phyloP scores from a whole-genome alignment of 2,888 invertebrate genomes.

The Dryocosmus kuriphilus region DNA sequence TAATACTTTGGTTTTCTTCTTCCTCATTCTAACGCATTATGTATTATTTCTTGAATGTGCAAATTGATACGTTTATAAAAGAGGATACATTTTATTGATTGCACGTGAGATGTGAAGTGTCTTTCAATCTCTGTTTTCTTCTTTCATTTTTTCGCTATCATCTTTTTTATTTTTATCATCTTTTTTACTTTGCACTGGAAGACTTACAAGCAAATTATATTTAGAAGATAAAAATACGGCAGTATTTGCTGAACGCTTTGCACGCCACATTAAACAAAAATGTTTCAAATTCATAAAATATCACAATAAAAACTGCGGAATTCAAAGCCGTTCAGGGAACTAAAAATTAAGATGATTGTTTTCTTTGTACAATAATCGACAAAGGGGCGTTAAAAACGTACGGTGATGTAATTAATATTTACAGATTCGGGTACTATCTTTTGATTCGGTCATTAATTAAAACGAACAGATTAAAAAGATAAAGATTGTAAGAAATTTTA shows the following conservation, averaged over 20 bases:
- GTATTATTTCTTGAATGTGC: neutral
- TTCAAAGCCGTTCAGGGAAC: constrained; percentile 14
- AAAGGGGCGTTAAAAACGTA: constrained; percentile 7
- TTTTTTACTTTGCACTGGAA: neutral
- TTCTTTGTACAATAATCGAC: constrained; percentile 31
- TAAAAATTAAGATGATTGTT: constrained; percentile 18
- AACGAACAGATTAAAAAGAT: constrained; percentile 19
- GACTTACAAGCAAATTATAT: neutral
- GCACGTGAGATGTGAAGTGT: neutral
- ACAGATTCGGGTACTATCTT: constrained; percentile 26
- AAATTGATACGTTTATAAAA: neutral
- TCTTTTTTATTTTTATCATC: neutral
- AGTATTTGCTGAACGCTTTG: neutral
- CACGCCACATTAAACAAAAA: neutral
- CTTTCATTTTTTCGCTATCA: neutral
- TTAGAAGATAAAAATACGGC: constrained; percentile 13
- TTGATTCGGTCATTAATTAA: constrained; percentile 32
- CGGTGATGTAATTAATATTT: constrained; percentile 28
- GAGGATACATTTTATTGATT: neutral
- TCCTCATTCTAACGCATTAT: constrained; percentile 1
- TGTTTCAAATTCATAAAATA: constrained; percentile 20
- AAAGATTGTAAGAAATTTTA: neutral
- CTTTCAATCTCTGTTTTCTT: neutral
- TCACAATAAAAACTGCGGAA: constrained; percentile 29
- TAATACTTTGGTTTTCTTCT: constrained; percentile 69